Conservation (phyloP, 2,797 vertebrate genomes). For the Sebastes taczanowskii region DNA sequence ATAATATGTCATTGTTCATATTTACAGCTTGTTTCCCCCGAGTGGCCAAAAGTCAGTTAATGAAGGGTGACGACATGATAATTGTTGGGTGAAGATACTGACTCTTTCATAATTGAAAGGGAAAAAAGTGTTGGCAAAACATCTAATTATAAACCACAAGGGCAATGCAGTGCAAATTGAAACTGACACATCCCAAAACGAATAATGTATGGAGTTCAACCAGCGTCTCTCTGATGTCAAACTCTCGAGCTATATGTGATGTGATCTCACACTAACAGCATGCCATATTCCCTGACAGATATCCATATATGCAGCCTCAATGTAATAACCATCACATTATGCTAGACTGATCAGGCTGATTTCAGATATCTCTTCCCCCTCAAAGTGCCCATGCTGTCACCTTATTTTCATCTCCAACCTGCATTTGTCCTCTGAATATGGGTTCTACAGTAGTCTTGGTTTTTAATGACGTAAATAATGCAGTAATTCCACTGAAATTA, state of each 20-base stretch:
- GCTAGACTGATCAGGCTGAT: slow-evolving; percentile 53
- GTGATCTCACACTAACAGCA: slow-evolving; percentile 54
- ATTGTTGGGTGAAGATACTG: not conserved
- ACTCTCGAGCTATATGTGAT: slow-evolving; percentile 40
- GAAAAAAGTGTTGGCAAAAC: slow-evolving; percentile 6
- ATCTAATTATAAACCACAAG: not conserved
- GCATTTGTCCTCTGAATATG: slow-evolving; percentile 59
- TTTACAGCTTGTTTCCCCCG: not conserved
- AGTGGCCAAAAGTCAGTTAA: not conserved
- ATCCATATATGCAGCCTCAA: slow-evolving; percentile 44
- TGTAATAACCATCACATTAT: slow-evolving; percentile 61
- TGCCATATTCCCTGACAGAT: slow-evolving; percentile 57
- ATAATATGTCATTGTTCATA: not conserved
- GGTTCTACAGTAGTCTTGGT: slow-evolving; percentile 48
- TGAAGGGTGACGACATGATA: not conserved
- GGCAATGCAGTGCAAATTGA: slow-evolving; percentile 3
- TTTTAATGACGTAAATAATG: slow-evolving; percentile 74
- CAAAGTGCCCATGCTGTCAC: slow-evolving; percentile 56
- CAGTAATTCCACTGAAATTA: slow-evolving; percentile 62
- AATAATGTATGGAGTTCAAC: slow-evolving; percentile 35
- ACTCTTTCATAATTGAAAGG: not conserved
- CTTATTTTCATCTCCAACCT: slow-evolving; percentile 66
- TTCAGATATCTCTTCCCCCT: slow-evolving; percentile 27
- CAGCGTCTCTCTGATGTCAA: slow-evolving; percentile 42
- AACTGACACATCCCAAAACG: slow-evolving; percentile 14